Evolutionary conservation across 2,888 invertebrate species (phyloP), one percentile per base, ranked within the genome.

Genomic region (Eueremaeus valkanovi): DNA sequence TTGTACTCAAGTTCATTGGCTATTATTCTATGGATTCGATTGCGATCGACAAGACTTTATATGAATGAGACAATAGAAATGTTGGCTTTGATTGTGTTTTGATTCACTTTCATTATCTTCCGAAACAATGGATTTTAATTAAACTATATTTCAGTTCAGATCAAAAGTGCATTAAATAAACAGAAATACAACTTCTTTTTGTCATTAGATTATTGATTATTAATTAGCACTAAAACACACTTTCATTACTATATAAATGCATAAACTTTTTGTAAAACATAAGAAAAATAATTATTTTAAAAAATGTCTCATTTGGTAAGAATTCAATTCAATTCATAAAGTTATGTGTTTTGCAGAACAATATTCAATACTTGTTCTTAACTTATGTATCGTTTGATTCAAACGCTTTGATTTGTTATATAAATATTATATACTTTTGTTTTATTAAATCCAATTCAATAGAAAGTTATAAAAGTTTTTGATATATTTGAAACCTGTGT

Each of bases 21-120:
- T 24, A 55, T 55, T 55, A 55, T 24, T 21, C 21, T 24, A 11
- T 42, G 3, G 9, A 21, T 3, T 55, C 27, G 24, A 8, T 55
- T 55, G 21, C 27, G 24, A 55, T 55, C 55, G 6, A 55, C 55
- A 55, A 16, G 6, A 55, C 3, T 24, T 3, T 3, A 55, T 3
- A 16, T 55, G 27, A 55, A 55, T 55, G 21, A 55, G 21, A 45
- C 45, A 45, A 45, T 45, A 55, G 13, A 21, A 55, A 49, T 49
- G 24, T 55, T 55, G 55, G n/a, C 27, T 55, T 24, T 55, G 45
- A 45, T 16, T 11, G 45, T 16, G 45, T 45, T 36, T 9, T 21
- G 66, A 27, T 31, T 66, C 66, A 66, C 66, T 66, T 66, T 66
- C 66, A 36, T 66, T 66, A 66, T 66, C 66, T n/a, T 33, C n/a